These are phyloP conservation scores for Chelmon rostratus DNA, from an alignment of 2,797 vertebrate species.

Conservation along the genomic window DNA sequence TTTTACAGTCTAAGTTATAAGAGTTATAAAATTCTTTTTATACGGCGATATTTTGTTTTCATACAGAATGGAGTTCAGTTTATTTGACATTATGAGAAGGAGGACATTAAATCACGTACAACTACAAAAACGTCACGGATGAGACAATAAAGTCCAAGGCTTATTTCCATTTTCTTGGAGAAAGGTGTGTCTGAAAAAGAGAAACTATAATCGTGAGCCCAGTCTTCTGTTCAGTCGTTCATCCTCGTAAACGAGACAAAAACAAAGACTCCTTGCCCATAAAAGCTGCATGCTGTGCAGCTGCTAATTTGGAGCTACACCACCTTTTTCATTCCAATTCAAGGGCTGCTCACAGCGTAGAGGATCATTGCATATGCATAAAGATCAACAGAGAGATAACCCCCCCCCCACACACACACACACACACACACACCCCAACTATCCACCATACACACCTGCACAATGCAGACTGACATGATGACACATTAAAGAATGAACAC, in stretches of 20 bases:
- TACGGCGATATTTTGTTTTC: neutral
- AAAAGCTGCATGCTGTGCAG: slow-evolving; percentile 38
- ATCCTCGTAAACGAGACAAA: slow-evolving; percentile 57
- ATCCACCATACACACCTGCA: slow-evolving; percentile 17
- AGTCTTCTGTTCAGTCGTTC: slow-evolving; percentile 4
- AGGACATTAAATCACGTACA: slow-evolving; percentile 22
- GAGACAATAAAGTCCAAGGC: neutral
- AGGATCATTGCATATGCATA: slow-evolving; percentile 46
- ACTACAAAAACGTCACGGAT: slow-evolving; percentile 26
- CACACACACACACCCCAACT: slow-evolving; percentile 7
- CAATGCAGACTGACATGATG: slow-evolving; percentile 17
- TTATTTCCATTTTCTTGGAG: slow-evolving; percentile 15
- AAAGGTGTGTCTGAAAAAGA: slow-evolving; percentile 28
- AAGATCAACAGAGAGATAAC: slow-evolving; percentile 28
- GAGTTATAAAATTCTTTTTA: neutral
- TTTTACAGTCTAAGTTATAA: neutral
- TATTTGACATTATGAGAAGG: slow-evolving; percentile 1
- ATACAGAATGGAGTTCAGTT: slow-evolving; percentile 4
- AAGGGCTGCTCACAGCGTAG: slow-evolving; percentile 39
- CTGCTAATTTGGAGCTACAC: slow-evolving; percentile 54
- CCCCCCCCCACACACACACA: neutral
- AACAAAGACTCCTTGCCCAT: slow-evolving; percentile 31
- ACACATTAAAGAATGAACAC: slow-evolving; percentile 36
- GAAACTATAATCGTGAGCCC: slow-evolving; percentile 21
- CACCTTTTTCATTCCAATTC: slow-evolving; percentile 37